Conservation (phyloP, 1,140 invertebrate genomes). For the Hyles vespertilio region DNA sequence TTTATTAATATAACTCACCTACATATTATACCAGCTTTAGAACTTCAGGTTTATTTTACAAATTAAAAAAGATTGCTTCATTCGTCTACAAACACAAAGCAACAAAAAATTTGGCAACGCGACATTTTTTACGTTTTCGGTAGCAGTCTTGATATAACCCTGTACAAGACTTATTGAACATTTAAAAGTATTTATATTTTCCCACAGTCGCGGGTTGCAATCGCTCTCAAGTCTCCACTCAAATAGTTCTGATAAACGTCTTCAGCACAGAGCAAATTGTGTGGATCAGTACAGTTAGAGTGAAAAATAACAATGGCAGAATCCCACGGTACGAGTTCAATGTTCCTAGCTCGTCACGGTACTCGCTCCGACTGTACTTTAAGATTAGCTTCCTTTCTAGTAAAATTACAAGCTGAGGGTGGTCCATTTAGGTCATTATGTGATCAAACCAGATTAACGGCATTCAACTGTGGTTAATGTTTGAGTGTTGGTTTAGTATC, state of each 20-base stretch:
- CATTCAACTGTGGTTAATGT: conserved; percentile 25
- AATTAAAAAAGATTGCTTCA: too few species aligned
- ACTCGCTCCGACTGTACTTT: conserved; percentile 37
- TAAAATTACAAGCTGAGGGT: conserved; percentile 19
- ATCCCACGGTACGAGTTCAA: conserved; percentile 51
- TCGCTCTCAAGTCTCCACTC: too few species aligned
- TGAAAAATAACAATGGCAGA: conserved; percentile 45
- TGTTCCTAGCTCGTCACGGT: conserved; percentile 43
- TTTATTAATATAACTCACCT: too few species aligned
- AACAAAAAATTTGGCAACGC: too few species aligned
- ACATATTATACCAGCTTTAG: too few species aligned
- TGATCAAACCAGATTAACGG: conserved; percentile 31
- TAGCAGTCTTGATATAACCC: too few species aligned
- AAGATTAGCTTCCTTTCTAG: conserved; percentile 35
- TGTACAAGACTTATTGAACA: too few species aligned
- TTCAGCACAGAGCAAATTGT: conserved; percentile 38
- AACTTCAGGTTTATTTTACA: too few species aligned
- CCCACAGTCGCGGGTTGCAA: too few species aligned
- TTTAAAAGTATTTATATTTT: too few species aligned
- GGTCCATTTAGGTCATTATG: conserved; percentile 31
- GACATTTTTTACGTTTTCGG: too few species aligned
- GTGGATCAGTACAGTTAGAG: conserved; percentile 44
- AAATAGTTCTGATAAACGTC: background rate
- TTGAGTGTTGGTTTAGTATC: background rate
- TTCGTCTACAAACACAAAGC: too few species aligned